Base-by-base conservation (phyloP, 2,797 vertebrate genomes). In the Agapornis canus region DNA sequence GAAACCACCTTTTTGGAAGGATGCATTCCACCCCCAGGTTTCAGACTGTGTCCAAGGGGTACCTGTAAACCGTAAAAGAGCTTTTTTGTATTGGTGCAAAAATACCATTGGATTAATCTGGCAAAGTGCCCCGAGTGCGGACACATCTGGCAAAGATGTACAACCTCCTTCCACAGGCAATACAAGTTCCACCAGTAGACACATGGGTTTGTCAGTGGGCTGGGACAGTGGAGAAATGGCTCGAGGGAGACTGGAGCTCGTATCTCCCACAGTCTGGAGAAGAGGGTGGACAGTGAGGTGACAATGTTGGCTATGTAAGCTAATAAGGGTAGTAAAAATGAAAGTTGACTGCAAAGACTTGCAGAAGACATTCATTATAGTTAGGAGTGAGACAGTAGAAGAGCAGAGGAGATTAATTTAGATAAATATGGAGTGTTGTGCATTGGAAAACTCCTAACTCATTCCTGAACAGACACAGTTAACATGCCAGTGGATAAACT, bases 381-480 rank as follows among this genome's bases (percentile, higher is more conserved):
- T 77, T 81, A 47, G 59, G 22, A 94, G 54, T 27, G 20, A 92
- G 63, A 77, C 90, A 94, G 70, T 84, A 92, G 88, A 89, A 90
- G 22, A 60, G 51, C 80, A 86, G 73, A 56, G 0, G 7, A 82
- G 82, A 90, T 87, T 78, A 85, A 85, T 96, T 94, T 86, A 90
- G 85, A 88, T 86, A 90, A 88, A 88, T 32, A 23, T 13, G 31
- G 42, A 68, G 48, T 82, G 42, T 37, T 89, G 60, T 54, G 32
- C 51, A 27, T 76, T 70, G 56, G 84, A 80, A 91, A 91, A 35
- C 51, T 89, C 60, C 37, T 47, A 63, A 40, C 27, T 79, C 51
- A 25, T 57, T 57, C 22, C 56, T 35, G 49, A 57, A 8, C 56
- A 57, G 32, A 35, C 56, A 35, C 32, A 35, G 56, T 32, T 57